Evolutionary conservation across 1,140 invertebrate species (phyloP), one percentile per base, ranked within the genome.

Genomic region (Drosophila biarmipes): DNA sequence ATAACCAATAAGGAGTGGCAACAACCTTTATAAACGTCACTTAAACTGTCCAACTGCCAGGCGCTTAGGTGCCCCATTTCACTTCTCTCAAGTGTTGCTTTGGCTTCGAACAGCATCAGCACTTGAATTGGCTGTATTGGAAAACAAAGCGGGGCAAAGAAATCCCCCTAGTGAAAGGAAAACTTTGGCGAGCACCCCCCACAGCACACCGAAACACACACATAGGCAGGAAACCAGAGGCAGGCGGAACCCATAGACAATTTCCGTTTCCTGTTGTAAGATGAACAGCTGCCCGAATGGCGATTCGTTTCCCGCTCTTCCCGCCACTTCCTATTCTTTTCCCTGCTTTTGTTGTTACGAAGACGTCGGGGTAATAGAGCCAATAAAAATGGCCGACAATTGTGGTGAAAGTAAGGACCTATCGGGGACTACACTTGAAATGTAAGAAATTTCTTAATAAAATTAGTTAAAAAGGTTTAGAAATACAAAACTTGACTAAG

Each of bases 221-320:
- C 17, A 35, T 31, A 55, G 40, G 31, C 42, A 40, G 46, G 63
- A 57, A 64, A 38, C 38, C 68, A 53, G 58, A 37, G 61, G 61
- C 61, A 68, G 69, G 63, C 79, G 69, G 74, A 64, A 66, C 27
- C 73, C 48, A 89, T 67, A 69, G 84, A 77, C 85, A 80, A 89
- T 89, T 89, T 87, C 85, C 84, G 84, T 80, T 89, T 87, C 84
- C 79, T 72, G 82, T 87, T 85, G 82, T 67, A 67, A 72, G 64
- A 64, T 72, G 82, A 82, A 87, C 78, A 82, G 74, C 80, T 84
- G 75, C 45, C 55, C 15, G 29, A 17, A 7, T 51, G 48, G 48
- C 29, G 29, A 34, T 19, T 52, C 15, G 27, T 12, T 8, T 15
- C 11, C 37, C 29, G 42, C 11, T 27, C 31, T n/a, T 29, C 24